phyloP scores from a whole-genome alignment of 2,888 invertebrate species.

The Synergus laeviventris region DNA sequence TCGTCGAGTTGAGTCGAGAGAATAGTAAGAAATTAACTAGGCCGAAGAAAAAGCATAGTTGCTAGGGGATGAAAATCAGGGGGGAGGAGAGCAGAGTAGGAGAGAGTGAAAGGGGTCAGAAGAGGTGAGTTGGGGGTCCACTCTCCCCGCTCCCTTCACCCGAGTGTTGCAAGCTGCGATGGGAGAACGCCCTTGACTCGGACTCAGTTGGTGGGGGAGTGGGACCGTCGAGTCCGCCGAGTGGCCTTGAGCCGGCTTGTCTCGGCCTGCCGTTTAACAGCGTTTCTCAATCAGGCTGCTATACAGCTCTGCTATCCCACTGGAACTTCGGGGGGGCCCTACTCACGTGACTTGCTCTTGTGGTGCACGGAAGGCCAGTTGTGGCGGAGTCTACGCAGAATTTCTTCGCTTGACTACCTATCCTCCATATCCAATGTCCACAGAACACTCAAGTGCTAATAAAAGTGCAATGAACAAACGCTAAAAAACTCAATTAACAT shows the following conservation, averaged over 20 bases:
- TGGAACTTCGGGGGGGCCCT: slow-evolving; percentile 43
- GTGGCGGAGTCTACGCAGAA: slow-evolving; percentile 1
- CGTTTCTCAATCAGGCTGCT: slow-evolving; percentile 70
- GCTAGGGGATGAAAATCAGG: neutral
- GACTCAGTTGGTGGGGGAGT: slow-evolving; percentile 71
- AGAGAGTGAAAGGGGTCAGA: slow-evolving; percentile 34
- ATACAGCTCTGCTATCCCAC: slow-evolving; percentile 24
- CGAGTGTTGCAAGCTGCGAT: slow-evolving; percentile 43
- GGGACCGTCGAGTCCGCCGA: slow-evolving; percentile 67
- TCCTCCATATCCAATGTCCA: neutral
- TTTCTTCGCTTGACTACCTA: slow-evolving; percentile 1
- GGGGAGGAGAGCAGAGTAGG: neutral
- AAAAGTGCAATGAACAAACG: neutral
- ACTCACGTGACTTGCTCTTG: slow-evolving; percentile 11
- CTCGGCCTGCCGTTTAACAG: slow-evolving; percentile 65
- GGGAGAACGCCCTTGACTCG: slow-evolving; percentile 73
- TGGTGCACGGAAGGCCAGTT: slow-evolving; percentile 16
- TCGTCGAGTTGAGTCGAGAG: neutral
- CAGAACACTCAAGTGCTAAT: neutral
- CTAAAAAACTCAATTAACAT: neutral
- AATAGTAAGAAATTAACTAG: neutral
- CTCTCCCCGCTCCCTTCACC: neutral
- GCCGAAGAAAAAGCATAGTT: neutral
- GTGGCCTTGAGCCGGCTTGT: slow-evolving; percentile 73
- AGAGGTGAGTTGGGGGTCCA: slow-evolving; percentile 2